phyloP scores from a whole-genome alignment of 23 tunicate species.

The Ciona savignyi region DNA sequence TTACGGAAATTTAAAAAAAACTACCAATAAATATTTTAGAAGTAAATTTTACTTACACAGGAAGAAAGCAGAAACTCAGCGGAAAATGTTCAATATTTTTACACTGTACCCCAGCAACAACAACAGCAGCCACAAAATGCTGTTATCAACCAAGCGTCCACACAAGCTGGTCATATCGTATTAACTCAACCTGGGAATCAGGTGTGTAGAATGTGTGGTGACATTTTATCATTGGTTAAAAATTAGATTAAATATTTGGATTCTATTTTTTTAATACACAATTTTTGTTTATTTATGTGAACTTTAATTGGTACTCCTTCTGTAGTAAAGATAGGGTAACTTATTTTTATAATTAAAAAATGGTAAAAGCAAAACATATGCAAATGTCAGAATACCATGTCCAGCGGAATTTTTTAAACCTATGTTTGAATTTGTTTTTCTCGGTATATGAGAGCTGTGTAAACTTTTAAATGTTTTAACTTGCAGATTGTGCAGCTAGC shows the following conservation, averaged over 20 bases:
- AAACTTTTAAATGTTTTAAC: background rate
- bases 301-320: too few species aligned
- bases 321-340: too few species aligned
- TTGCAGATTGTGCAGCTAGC: conserved; percentile 18
- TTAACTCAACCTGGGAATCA: conserved; percentile 36
- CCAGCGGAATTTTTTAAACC: too few species aligned
- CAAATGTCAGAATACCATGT: background rate
- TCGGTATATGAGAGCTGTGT: too few species aligned
- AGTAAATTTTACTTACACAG: too few species aligned
- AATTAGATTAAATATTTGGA: too few species aligned
- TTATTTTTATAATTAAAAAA: too few species aligned
- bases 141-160: conserved; percentile 7
- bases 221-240: too few species aligned
- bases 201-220: conserved; percentile 4
- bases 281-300: too few species aligned
- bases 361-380: too few species aligned
- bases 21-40: background rate
- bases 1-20: background rate
- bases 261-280: too few species aligned
- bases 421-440: too few species aligned
- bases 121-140: background rate
- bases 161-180: conserved; percentile 35
- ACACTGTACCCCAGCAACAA: conserved; percentile 26
- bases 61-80: conserved; percentile 26
- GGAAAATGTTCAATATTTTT: conserved; percentile 57